Conservation (phyloP, 53 echinoderm and acorn worm species). For the Temnopleurus reevesii region DNA sequence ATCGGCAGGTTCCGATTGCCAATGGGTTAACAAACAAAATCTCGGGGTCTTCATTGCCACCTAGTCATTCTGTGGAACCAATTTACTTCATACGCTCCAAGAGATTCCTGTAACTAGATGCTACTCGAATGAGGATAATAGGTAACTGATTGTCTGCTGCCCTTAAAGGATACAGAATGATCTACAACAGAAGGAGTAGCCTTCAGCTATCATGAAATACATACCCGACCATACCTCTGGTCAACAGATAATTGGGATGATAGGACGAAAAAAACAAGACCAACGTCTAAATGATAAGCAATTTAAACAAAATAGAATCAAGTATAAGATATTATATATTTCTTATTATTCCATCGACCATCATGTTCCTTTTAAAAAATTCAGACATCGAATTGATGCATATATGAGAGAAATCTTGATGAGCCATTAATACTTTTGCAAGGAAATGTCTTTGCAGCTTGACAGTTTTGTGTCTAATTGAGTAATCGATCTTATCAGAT, state of each 20-base stretch:
- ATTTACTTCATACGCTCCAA: no score
- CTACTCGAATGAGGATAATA: no score
- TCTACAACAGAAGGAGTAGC: background rate
- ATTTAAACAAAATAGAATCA: no score
- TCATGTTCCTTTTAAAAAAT: background rate
- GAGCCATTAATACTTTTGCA: background rate
- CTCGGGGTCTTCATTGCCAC: no score
- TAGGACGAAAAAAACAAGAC: no score
- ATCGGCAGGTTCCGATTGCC: no score
- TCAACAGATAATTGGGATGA: background rate
- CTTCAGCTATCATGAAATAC: background rate
- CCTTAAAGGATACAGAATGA: background rate
- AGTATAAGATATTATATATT: no score
- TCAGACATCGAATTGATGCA: background rate
- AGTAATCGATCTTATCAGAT: background rate
- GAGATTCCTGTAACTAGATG: no score
- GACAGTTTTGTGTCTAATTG: constrained; percentile 24
- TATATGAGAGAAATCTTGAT: background rate
- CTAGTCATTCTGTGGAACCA: no score
- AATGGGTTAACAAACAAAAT: no score
- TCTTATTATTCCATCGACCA: background rate
- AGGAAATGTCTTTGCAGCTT: background rate
- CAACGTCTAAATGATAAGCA: no score
- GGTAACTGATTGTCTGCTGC: background rate
- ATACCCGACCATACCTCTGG: background rate